These are phyloP conservation scores for Pithys albifrons DNA, from an alignment of 2,113 vertebrate genomes.

Conservation along the genomic window DNA sequence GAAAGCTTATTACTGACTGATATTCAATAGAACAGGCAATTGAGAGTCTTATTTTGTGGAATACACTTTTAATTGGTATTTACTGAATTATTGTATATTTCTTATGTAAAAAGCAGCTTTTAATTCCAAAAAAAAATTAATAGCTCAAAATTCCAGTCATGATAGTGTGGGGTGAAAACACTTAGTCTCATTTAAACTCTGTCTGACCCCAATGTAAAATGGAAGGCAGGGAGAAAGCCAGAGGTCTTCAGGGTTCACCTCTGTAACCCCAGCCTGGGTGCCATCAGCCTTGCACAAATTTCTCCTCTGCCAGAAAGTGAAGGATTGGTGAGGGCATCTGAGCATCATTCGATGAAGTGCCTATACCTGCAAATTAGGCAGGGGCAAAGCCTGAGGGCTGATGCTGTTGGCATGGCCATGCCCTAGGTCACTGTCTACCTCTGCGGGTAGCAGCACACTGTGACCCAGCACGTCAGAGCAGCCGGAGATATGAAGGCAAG, in stretches of 20 bases:
- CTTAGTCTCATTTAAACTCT: slow-evolving; percentile 6
- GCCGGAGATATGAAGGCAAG: neutral
- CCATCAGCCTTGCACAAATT: neutral
- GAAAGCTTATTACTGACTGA: slow-evolving; percentile 38
- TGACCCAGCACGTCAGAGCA: neutral
- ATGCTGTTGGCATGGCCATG: too few species aligned
- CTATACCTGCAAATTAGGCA: neutral
- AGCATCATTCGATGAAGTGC: neutral
- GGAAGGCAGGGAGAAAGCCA: neutral
- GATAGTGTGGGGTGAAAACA: neutral
- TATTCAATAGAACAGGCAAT: slow-evolving; percentile 45
- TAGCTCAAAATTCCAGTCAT: slow-evolving; percentile 28
- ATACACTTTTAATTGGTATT: slow-evolving; percentile 53
- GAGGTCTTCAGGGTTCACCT: neutral
- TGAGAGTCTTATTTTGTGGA: slow-evolving; percentile 47
- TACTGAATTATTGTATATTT: slow-evolving; percentile 17
- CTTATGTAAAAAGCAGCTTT: slow-evolving; percentile 31
- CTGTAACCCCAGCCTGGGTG: accelerated
- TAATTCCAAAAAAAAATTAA: neutral
- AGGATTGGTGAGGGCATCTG: neutral
- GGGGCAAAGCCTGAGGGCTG: neutral
- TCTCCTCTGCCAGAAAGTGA: neutral
- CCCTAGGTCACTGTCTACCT: neutral
- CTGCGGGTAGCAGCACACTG: neutral
- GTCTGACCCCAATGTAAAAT: neutral